Evolutionary conservation across 1,140 invertebrate genomes (phyloP).

Genomic region (Chironomus tepperi): DNA sequence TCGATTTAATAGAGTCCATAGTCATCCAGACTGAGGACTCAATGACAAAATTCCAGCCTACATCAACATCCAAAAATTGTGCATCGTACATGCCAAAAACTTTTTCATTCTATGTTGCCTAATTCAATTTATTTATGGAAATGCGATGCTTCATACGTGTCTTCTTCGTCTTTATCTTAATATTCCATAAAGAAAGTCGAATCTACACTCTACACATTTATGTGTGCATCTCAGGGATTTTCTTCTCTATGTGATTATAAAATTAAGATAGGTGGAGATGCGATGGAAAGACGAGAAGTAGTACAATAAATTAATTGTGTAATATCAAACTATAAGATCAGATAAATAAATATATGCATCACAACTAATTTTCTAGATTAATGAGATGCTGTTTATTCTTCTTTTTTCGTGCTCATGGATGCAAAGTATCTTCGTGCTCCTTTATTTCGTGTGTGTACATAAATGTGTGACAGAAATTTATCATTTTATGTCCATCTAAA

Average conservation of each 20-base stretch:
- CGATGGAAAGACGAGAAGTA: not conserved
- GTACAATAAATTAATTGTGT: slow-evolving; percentile 5
- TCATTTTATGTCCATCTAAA: slow-evolving; percentile 9
- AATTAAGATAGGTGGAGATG: not conserved
- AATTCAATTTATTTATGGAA: slow-evolving; percentile 24
- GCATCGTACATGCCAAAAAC: no score
- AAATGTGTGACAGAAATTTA: slow-evolving; percentile 16
- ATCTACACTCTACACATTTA: no score
- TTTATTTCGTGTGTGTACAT: not conserved
- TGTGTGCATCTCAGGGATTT: no score
- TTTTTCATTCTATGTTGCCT: not conserved
- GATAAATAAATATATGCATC: slow-evolving; percentile 13
- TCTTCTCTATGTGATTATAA: no score
- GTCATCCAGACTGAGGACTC: no score
- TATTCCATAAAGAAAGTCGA: no score
- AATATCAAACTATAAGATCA: not conserved
- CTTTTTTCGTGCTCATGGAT: not conserved
- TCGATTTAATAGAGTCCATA: no score
- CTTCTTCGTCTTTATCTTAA: not conserved
- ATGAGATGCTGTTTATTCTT: no score
- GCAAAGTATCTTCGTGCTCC: not conserved
- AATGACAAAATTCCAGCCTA: no score
- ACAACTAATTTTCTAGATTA: not conserved
- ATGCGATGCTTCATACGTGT: slow-evolving; percentile 15
- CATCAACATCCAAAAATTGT: no score